These are phyloP conservation scores for Promerops cafer DNA, from an alignment of 2,113 vertebrate species.

Conservation along the genomic window DNA sequence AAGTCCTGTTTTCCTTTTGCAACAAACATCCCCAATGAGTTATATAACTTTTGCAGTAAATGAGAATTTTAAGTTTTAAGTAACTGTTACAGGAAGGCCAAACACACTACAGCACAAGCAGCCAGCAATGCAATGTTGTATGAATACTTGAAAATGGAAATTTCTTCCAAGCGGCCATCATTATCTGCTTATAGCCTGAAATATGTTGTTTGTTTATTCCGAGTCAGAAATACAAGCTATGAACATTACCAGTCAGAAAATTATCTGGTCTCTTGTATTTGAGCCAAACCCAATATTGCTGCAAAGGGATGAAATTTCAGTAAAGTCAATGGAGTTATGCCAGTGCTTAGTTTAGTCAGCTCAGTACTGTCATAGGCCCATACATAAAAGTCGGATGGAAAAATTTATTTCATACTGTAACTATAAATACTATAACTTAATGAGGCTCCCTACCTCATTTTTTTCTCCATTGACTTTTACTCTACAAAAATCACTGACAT, in stretches of 20 bases:
- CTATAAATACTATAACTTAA: conserved; percentile 6
- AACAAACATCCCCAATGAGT: neutral
- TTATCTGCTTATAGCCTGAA: conserved; percentile 2
- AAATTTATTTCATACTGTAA: neutral
- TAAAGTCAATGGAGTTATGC: conserved; percentile 20
- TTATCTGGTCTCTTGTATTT: neutral
- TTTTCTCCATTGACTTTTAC: neutral
- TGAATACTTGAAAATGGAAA: neutral
- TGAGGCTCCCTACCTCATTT: neutral
- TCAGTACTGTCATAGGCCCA: neutral
- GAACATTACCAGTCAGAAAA: conserved; percentile 11
- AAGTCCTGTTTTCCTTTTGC: neutral
- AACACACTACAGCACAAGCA: neutral
- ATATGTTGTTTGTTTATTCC: neutral
- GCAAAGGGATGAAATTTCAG: conserved; percentile 60
- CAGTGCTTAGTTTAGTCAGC: conserved; percentile 25
- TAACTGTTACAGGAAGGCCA: neutral
- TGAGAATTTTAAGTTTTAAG: neutral
- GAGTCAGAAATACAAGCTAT: conserved; percentile 1
- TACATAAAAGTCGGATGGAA: neutral
- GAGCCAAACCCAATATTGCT: conserved; percentile 2
- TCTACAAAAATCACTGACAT: neutral
- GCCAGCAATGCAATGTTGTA: neutral
- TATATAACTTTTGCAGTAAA: neutral
- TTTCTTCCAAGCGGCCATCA: neutral